These are phyloP conservation scores for Oligia fasciuncula DNA, from an alignment of 2,888 invertebrate genomes.

Conservation along the genomic window DNA sequence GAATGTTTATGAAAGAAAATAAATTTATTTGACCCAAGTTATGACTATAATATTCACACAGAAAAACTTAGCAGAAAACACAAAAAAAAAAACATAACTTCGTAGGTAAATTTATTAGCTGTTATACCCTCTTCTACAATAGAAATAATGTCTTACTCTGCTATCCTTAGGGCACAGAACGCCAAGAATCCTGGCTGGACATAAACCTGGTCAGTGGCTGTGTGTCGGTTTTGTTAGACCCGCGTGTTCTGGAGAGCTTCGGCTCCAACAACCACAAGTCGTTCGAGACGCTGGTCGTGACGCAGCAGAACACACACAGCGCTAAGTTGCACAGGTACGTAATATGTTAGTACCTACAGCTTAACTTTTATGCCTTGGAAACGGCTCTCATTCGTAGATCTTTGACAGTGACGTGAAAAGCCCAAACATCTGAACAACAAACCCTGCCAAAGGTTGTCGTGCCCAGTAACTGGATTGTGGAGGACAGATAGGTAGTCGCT, in stretches of 20 bases:
- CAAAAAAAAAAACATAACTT: too few species aligned
- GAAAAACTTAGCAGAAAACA: too few species aligned
- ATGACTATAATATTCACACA: too few species aligned
- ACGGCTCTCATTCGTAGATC: not conserved
- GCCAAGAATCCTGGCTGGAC: slow-evolving; percentile 74
- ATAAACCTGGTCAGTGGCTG: slow-evolving; percentile 69
- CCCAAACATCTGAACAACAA: too few species aligned
- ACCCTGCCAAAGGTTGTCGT: too few species aligned
- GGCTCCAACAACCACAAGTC: slow-evolving; percentile 54
- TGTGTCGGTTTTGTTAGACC: slow-evolving; percentile 73
- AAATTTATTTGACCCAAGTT: too few species aligned
- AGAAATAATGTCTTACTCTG: not conserved
- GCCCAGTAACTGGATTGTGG: too few species aligned
- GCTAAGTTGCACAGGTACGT: slow-evolving; percentile 71
- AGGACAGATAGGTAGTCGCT: too few species aligned
- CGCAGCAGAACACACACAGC: slow-evolving; percentile 61
- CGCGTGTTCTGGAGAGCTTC: slow-evolving; percentile 61
- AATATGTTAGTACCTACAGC: not conserved
- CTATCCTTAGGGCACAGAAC: slow-evolving; percentile 69
- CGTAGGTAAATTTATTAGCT: too few species aligned
- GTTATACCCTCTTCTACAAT: not conserved
- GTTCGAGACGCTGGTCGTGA: slow-evolving; percentile 70
- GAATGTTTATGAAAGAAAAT: too few species aligned
- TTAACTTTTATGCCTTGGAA: not conserved
- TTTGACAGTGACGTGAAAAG: too few species aligned